Evolutionary conservation across 2,888 invertebrate species (phyloP).

Genomic region (Xylota sylvarum): DNA sequence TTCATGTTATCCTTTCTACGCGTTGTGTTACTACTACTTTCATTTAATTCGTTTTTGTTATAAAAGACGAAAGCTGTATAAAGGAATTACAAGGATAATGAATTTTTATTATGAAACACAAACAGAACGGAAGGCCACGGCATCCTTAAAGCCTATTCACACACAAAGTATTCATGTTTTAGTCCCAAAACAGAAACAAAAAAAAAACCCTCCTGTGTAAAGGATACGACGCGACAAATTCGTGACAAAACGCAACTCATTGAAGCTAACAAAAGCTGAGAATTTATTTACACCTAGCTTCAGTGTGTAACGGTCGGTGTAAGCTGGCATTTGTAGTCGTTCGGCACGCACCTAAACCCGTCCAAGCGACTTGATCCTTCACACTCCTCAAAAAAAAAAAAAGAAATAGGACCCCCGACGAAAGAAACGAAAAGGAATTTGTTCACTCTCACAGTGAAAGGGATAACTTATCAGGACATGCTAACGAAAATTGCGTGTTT

Average conservation of each 20-base stretch:
- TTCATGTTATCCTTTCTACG: slow-evolving; percentile 57
- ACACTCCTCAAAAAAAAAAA: slow-evolving; percentile 41
- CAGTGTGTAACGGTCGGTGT: slow-evolving; percentile 56
- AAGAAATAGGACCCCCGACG: slow-evolving; percentile 24
- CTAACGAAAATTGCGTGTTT: slow-evolving; percentile 76
- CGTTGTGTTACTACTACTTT: slow-evolving; percentile 52
- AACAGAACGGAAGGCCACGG: slow-evolving; percentile 44
- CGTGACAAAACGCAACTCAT: slow-evolving; percentile 76
- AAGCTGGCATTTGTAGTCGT: slow-evolving; percentile 72
- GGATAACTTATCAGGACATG: slow-evolving; percentile 68
- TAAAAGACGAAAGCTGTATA: slow-evolving; percentile 26
- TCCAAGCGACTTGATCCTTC: slow-evolving; percentile 58
- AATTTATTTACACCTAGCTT: slow-evolving; percentile 74
- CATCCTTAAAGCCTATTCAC: slow-evolving; percentile 52
- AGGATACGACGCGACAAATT: slow-evolving; percentile 67
- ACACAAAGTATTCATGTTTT: slow-evolving; percentile 34
- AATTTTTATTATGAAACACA: slow-evolving; percentile 71
- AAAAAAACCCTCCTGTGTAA: slow-evolving; percentile 28
- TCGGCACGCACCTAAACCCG: slow-evolving; percentile 67
- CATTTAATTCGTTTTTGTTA: slow-evolving; percentile 52
- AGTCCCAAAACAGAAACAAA: not conserved
- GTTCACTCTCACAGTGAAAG: slow-evolving; percentile 27
- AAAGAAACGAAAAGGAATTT: slow-evolving; percentile 31
- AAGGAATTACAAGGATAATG: slow-evolving; percentile 75
- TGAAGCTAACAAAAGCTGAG: slow-evolving; percentile 75